These are phyloP conservation scores for Perizoma flavofasciatum DNA, from an alignment of 2,888 invertebrate species.

Conservation along the genomic window DNA sequence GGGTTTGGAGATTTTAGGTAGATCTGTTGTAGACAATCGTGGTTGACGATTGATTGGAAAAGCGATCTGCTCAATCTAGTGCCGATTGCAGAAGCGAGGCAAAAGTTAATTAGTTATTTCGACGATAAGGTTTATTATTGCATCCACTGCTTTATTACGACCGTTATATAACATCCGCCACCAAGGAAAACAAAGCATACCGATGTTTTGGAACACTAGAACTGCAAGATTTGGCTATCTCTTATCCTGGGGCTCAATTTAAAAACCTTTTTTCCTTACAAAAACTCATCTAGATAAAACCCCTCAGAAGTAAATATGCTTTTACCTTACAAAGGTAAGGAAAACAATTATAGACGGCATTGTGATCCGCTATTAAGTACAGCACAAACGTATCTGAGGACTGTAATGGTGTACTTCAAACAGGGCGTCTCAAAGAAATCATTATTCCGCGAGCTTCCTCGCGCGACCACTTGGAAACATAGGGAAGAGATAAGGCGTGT, in stretches of 20 bases:
- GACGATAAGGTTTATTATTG: too few relatives aligned
- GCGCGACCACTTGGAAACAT: conserved; percentile 79
- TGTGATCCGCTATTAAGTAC: conserved; percentile 76
- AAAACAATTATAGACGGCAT: conserved; percentile 78
- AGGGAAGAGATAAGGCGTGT: conserved; percentile 39
- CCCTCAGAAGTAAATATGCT: conserved; percentile 48
- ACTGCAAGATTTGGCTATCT: too few relatives aligned
- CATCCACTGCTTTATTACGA: too few relatives aligned
- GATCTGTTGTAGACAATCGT: conserved; percentile 15
- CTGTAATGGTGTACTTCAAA: conserved; percentile 79
- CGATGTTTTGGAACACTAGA: too few relatives aligned
- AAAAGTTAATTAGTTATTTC: too few relatives aligned
- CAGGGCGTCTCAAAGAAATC: conserved; percentile 81
- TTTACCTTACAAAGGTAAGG: conserved; percentile 68
- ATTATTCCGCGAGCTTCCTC: conserved; percentile 81
- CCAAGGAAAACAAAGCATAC: too few relatives aligned
- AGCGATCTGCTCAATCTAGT: not conserved
- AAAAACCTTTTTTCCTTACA: too few relatives aligned
- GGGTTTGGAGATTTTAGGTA: conserved; percentile 18
- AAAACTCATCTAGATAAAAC: conserved; percentile 25
- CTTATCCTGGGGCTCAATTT: too few relatives aligned
- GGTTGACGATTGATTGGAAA: conserved; percentile 18
- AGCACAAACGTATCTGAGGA: conserved; percentile 76
- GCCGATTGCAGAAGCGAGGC: too few relatives aligned
- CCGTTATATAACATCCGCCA: too few relatives aligned